Percentiles rank a stretch among this genome's conserved stretches.
Evolutionary conservation across 2,888 invertebrate genomes (phyloP).

Genomic region (Chorisops tibialis): DNA sequence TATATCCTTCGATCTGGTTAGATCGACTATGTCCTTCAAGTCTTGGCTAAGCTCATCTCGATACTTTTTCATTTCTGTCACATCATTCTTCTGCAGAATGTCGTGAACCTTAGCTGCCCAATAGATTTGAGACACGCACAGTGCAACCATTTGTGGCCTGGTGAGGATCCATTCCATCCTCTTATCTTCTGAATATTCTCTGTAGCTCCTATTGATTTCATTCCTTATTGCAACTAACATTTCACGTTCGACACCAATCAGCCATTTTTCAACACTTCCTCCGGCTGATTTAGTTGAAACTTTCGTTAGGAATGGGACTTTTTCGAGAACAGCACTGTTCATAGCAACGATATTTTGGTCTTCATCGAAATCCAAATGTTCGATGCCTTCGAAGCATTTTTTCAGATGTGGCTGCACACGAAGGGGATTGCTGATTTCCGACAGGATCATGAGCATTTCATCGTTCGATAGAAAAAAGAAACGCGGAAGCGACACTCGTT

Average conservation of each 20-base stretch:
- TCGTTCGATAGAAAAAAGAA: conserved; percentile 75
- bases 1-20: conserved; percentile 58
- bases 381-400: conserved; percentile 70
- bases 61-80: conserved; percentile 52
- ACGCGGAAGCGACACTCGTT: conserved; percentile 65
- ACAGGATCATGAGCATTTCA: conserved; percentile 69
- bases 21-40: conserved; percentile 56
- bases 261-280: conserved; percentile 66
- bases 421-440: conserved; percentile 62
- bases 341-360: conserved; percentile 59
- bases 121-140: conserved; percentile 60
- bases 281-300: conserved; percentile 56
- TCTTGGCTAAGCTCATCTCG: conserved; percentile 52
- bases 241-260: conserved; percentile 60
- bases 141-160: conserved; percentile 64
- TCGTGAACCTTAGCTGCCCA: conserved; percentile 65
- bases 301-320: conserved; percentile 54
- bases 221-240: conserved; percentile 58
- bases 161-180: conserved; percentile 57
- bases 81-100: conserved; percentile 52
- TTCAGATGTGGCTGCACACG: conserved; percentile 62
- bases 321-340: conserved; percentile 61
- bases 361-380: conserved; percentile 54
- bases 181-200: conserved; percentile 46
- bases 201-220: conserved; percentile 51